A percentile compares a stretch with the other conserved stretches of the same genome.
Evolutionary conservation across 1,140 invertebrate genomes (phyloP).

Genomic region (Penaeus indicus): DNA sequence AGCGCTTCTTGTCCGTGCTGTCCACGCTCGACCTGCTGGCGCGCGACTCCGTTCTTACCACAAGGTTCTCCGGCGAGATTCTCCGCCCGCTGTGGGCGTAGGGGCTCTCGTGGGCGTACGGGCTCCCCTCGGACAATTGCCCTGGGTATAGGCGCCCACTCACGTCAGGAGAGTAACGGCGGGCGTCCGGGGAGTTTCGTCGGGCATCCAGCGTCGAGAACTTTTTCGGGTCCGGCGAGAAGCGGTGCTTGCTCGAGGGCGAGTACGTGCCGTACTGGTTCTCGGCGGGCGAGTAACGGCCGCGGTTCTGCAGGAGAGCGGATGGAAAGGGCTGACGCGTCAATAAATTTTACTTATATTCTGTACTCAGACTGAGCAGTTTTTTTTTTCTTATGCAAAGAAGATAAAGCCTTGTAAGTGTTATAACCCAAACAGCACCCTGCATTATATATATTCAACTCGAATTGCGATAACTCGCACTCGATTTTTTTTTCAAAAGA

Average conservation of each 20-base stretch:
- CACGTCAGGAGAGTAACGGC: constrained; percentile 53
- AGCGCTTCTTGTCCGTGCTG: constrained; percentile 55
- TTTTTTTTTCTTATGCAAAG: no score
- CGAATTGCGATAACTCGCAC: not conserved
- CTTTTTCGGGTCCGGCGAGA: constrained; percentile 60
- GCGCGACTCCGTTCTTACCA: constrained; percentile 56
- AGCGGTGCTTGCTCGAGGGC: constrained; percentile 60
- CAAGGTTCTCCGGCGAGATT: constrained; percentile 56
- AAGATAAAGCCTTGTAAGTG: no score
- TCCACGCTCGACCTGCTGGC: constrained; percentile 60
- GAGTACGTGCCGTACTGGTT: constrained; percentile 65
- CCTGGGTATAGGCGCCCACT: not conserved
- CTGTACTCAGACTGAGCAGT: no score
- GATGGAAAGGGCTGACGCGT: not conserved
- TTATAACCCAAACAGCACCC: no score
- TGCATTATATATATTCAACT: not conserved
- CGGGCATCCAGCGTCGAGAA: constrained; percentile 62
- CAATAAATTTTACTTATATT: no score
- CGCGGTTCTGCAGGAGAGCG: constrained; percentile 33
- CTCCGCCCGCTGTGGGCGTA: constrained; percentile 30
- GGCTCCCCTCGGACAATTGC: constrained; percentile 15
- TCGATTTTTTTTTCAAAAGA: not conserved
- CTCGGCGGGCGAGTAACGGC: constrained; percentile 63
- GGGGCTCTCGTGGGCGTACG: constrained; percentile 34
- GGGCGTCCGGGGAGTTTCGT: constrained; percentile 61